Evolutionary conservation across 2,113 vertebrate genomes (phyloP).

Genomic region (Cygnus atratus): DNA sequence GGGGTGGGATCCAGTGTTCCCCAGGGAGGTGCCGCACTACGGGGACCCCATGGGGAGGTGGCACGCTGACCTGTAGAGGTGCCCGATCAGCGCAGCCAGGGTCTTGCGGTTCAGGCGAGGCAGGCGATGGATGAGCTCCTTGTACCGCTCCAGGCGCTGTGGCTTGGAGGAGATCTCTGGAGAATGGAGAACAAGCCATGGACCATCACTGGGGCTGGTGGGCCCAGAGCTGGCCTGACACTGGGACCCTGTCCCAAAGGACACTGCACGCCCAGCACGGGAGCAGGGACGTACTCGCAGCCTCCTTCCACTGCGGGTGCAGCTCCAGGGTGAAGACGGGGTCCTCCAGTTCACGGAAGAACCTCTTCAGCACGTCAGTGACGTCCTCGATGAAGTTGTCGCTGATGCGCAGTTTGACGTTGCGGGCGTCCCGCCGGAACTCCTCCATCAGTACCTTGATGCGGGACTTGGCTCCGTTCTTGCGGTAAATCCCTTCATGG

Average conservation of each 20-base stretch:
- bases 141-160: slow-evolving; percentile 89
- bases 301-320: slow-evolving; percentile 90
- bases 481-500: slow-evolving; percentile 95
- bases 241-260: fast-evolving
- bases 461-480: slow-evolving; percentile 93
- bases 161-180: slow-evolving; percentile 82
- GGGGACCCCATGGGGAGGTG: fast-evolving
- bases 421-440: slow-evolving; percentile 92
- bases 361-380: slow-evolving; percentile 95
- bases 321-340: slow-evolving; percentile 90
- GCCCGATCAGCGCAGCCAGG: slow-evolving; percentile 89
- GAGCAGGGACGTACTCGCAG: slow-evolving; percentile 81
- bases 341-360: slow-evolving; percentile 95
- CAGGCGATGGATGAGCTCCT: slow-evolving; percentile 88
- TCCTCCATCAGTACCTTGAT: slow-evolving; percentile 96
- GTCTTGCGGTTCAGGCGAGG: slow-evolving; percentile 92
- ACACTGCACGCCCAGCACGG: fast-evolving
- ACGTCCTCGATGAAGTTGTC: slow-evolving; percentile 98
- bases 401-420: slow-evolving; percentile 91
- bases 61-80: slow-evolving; percentile 89
- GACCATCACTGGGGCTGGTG: neutral
- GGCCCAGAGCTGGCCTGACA: neutral
- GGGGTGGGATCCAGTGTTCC: neutral
- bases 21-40: neutral
- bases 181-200: neutral